These are phyloP conservation scores for Odontophorus gujanensis DNA, from an alignment of 2,113 vertebrate species.

Conservation along the genomic window DNA sequence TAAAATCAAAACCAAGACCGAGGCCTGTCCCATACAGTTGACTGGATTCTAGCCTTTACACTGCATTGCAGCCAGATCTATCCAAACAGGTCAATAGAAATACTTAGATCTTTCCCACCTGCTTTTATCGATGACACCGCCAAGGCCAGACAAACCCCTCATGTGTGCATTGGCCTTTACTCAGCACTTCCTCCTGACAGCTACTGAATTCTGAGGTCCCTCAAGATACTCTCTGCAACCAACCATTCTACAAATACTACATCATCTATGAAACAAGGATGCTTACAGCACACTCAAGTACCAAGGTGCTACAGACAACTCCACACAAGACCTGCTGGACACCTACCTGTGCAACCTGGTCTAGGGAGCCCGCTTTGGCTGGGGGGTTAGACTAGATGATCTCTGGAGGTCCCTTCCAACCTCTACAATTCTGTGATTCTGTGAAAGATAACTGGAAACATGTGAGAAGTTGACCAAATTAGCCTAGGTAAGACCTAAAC, in stretches of 20 bases:
- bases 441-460: not conserved
- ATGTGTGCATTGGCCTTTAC: not conserved
- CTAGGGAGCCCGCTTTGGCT: no score
- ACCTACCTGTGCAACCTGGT: no score
- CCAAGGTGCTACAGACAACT: not conserved
- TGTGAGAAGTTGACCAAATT: not conserved
- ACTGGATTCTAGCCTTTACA: not conserved
- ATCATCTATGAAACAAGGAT: not conserved
- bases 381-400: no score
- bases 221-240: not conserved
- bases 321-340: no score
- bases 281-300: not conserved
- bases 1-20: not conserved
- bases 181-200: not conserved
- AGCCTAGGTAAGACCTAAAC: not conserved
- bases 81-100: not conserved
- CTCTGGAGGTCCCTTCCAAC: no score
- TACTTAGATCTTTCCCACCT: not conserved
- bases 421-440: no score
- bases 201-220: not conserved
- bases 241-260: not conserved
- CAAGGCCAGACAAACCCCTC: not conserved
- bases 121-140: not conserved
- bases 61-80: not conserved
- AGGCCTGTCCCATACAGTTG: fast-evolving